These are phyloP conservation scores for Hyles euphorbiae DNA, from an alignment of 1,140 invertebrate genomes.

Conservation along the genomic window DNA sequence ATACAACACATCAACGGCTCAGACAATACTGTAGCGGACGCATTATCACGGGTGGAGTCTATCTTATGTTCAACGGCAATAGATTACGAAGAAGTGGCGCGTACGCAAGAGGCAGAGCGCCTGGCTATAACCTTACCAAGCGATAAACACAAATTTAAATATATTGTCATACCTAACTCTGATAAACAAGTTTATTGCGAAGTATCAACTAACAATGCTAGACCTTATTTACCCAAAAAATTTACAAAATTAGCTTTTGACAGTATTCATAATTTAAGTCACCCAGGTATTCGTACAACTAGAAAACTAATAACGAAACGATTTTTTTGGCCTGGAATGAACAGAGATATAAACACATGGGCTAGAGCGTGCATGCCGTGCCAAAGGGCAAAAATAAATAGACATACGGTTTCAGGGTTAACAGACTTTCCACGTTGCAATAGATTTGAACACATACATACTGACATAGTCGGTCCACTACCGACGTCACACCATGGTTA, in stretches of 20 bases:
- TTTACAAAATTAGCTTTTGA: slow-evolving; percentile 1
- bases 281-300: background rate
- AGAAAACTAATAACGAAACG: slow-evolving; percentile 3
- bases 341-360: slow-evolving; percentile 1
- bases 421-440: background rate
- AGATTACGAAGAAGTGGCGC: background rate
- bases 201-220: background rate
- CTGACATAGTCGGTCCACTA: slow-evolving; percentile 5
- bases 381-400: background rate
- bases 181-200: too few relatives aligned
- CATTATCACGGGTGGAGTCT: slow-evolving; percentile 16
- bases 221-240: background rate
- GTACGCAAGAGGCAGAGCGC: background rate
- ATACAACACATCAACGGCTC: slow-evolving; percentile 19
- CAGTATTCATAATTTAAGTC: background rate
- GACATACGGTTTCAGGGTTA: slow-evolving; percentile 3
- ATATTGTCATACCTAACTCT: too few relatives aligned
- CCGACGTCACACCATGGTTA: slow-evolving; percentile 3
- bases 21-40: slow-evolving; percentile 20
- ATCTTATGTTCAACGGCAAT: background rate
- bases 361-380: slow-evolving; percentile 1
- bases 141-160: too few relatives aligned
- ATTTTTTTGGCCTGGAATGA: slow-evolving; percentile 6
- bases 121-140: too few relatives aligned
- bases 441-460: slow-evolving; percentile 4